Conservation (phyloP, 2,797 vertebrate species). For the Myotis vivesi region DNA sequence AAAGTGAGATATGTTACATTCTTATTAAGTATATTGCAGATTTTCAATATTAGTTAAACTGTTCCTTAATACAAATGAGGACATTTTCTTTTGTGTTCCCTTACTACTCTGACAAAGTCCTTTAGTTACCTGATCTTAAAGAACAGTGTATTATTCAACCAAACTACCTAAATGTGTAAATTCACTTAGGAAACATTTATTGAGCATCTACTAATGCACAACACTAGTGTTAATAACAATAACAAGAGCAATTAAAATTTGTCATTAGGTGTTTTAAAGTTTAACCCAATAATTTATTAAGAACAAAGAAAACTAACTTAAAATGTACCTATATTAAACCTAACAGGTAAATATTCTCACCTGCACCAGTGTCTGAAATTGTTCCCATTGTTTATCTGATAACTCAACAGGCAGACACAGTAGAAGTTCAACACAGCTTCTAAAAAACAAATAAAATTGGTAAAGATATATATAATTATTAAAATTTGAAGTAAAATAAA, state of each 20-base stretch:
- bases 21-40: neutral
- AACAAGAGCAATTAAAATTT: conserved; percentile 34
- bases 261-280: conserved; percentile 36
- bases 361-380: conserved; percentile 92
- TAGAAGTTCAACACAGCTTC: conserved; percentile 96
- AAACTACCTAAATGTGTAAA: conserved; percentile 7
- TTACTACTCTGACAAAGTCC: conserved; percentile 39
- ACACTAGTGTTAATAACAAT: neutral
- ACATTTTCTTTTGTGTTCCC: conserved; percentile 38
- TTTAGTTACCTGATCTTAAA: neutral
- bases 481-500: conserved; percentile 64
- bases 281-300: conserved; percentile 27
- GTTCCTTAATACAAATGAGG: conserved; percentile 48
- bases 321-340: neutral
- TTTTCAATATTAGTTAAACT: conserved; percentile 32
- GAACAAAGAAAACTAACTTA: neutral
- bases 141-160: neutral
- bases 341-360: conserved; percentile 84
- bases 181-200: conserved; percentile 29
- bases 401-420: conserved; percentile 92
- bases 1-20: conserved; percentile 22
- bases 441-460: conserved; percentile 76
- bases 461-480: conserved; percentile 55
- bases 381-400: conserved; percentile 91
- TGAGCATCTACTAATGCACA: neutral